Percentiles rank a stretch among this genome's conserved stretches.
Evolutionary conservation across 2,797 vertebrate genomes (phyloP).

Genomic region (Epinephelus awoara): DNA sequence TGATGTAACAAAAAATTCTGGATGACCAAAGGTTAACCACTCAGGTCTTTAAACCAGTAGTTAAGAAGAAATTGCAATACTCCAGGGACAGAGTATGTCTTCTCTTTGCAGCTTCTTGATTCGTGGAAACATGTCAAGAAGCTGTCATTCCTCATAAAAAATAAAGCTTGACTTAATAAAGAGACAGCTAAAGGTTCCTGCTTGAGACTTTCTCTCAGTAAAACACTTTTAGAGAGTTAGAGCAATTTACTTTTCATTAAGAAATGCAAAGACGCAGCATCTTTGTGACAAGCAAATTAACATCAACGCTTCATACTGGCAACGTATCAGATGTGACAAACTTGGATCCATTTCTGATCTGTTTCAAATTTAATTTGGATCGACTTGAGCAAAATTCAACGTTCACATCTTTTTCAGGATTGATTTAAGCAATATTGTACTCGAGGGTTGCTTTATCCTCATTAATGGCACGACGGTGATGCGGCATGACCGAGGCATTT

Average conservation of each 20-base stretch:
- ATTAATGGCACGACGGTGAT: too few species aligned
- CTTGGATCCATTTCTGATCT: background rate
- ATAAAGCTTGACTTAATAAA: background rate
- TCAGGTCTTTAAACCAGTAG: conserved; percentile 41
- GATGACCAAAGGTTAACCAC: conserved; percentile 57
- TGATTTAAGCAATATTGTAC: background rate
- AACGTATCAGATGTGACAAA: background rate
- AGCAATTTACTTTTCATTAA: background rate
- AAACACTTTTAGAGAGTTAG: background rate
- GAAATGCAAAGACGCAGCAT: background rate
- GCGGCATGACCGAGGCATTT: too few species aligned
- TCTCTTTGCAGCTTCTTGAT: conserved; percentile 22
- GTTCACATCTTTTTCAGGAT: background rate
- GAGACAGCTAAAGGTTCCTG: conserved; percentile 16
- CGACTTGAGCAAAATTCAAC: background rate
- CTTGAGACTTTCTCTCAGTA: background rate
- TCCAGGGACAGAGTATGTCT: conserved; percentile 19
- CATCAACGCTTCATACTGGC: background rate
- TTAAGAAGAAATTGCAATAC: conserved; percentile 20
- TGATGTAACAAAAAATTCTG: conserved; percentile 46
- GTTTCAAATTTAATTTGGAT: background rate
- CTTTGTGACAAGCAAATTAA: background rate
- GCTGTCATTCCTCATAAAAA: conserved; percentile 17
- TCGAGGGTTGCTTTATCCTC: too few species aligned
- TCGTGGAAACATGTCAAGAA: conserved; percentile 18